Percentiles rank a stretch among this genome's conserved stretches.
These are phyloP conservation scores for Lycia hirtaria DNA, from an alignment of 2,888 invertebrate species.

Conservation along the genomic window DNA sequence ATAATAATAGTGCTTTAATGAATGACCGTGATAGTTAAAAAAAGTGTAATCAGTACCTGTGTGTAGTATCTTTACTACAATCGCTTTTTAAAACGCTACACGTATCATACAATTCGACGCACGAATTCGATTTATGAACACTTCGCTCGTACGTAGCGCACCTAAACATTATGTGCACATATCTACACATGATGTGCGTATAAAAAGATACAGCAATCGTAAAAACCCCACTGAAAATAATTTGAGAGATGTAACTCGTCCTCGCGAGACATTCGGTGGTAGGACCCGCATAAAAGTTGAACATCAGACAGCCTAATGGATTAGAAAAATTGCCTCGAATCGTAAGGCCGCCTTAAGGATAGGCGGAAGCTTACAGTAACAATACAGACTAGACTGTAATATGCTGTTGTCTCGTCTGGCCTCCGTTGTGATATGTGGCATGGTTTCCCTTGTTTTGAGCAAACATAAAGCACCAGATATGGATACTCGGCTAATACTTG, in stretches of 20 bases:
- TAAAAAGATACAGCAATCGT: slow-evolving; percentile 84
- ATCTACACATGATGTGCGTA: slow-evolving; percentile 80
- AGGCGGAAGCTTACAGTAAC: slow-evolving; percentile 67
- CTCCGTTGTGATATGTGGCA: slow-evolving; percentile 54
- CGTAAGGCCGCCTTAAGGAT: slow-evolving; percentile 71
- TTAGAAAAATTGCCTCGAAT: slow-evolving; percentile 82
- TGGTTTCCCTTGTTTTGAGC: slow-evolving; percentile 45
- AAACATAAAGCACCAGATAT: slow-evolving; percentile 40
- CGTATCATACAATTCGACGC: slow-evolving; percentile 67
- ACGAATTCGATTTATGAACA: slow-evolving; percentile 81
- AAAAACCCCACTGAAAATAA: slow-evolving; percentile 83
- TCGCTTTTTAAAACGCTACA: slow-evolving; percentile 27
- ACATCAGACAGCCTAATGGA: slow-evolving; percentile 82
- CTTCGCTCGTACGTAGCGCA: slow-evolving; percentile 72
- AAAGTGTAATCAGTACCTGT: no score
- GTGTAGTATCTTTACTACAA: neutral
- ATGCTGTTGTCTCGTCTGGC: slow-evolving; percentile 61
- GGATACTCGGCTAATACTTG: slow-evolving; percentile 41
- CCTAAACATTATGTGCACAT: slow-evolving; percentile 80
- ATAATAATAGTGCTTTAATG: no score
- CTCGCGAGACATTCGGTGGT: slow-evolving; percentile 80
- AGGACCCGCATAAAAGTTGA: slow-evolving; percentile 81
- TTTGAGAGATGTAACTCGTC: slow-evolving; percentile 81
- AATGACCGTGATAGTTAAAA: no score
- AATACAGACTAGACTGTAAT: slow-evolving; percentile 67